Evolutionary conservation across 1,140 invertebrate species (phyloP).

Genomic region (Metopolophium dirhodum): DNA sequence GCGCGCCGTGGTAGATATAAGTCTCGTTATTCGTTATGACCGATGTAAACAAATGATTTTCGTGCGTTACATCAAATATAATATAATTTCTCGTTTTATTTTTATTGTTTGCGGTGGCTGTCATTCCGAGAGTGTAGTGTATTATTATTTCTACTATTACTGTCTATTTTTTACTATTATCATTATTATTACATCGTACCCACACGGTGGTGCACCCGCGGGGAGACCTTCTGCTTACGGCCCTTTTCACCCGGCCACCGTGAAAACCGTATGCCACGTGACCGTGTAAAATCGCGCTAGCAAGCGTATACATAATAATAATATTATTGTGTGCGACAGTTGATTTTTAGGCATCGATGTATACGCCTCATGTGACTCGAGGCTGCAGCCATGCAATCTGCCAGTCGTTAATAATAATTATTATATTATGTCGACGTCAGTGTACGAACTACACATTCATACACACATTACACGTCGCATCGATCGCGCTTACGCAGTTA

Average conservation of each 20-base stretch:
- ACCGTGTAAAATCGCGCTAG: neutral
- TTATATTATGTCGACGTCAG: neutral
- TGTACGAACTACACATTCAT: neutral
- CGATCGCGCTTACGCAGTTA: neutral
- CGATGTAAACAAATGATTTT: neutral
- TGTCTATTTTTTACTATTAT: neutral
- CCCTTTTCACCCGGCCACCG: neutral
- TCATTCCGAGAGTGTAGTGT: neutral
- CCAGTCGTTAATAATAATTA: neutral
- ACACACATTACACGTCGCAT: neutral
- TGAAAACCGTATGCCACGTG: neutral
- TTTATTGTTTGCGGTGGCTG: neutral
- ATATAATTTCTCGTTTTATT: constrained; percentile 4
- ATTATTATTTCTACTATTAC: neutral
- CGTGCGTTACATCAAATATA: neutral
- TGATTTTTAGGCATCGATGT: neutral
- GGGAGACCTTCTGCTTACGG: neutral
- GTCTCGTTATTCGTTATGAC: neutral
- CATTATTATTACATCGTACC: neutral
- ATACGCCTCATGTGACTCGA: neutral
- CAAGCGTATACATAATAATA: neutral
- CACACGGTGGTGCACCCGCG: no score
- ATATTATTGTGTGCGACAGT: neutral
- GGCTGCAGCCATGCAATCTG: neutral
- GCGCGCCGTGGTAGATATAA: neutral